Percentiles rank a stretch among this genome's conserved stretches.
These are phyloP conservation scores for Tupaia tana DNA, from an alignment of 2,113 vertebrate genomes.

Conservation along the genomic window DNA sequence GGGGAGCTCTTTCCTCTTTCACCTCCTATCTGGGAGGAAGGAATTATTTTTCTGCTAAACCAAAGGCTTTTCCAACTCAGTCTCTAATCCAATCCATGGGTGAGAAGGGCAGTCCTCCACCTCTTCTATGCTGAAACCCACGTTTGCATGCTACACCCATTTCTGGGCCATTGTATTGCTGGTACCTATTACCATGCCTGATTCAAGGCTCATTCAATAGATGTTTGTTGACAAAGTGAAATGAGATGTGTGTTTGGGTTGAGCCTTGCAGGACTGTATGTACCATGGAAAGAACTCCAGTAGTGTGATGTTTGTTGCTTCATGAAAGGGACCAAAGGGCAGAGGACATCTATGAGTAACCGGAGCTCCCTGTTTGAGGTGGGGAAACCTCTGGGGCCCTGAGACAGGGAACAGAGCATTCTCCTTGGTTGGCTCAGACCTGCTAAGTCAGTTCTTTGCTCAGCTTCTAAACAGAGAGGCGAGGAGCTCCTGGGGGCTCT, in stretches of 20 bases:
- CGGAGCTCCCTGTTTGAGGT: not conserved
- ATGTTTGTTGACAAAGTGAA: not conserved
- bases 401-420: not conserved
- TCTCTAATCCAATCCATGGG: not conserved
- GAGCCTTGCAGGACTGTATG: not conserved
- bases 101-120: not conserved
- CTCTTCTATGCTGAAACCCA: not conserved
- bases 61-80: not conserved
- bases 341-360: not conserved
- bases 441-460: not conserved
- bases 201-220: not conserved
- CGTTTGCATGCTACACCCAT: not conserved
- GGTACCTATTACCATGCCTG: not conserved
- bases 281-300: not conserved
- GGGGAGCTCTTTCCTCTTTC: not conserved
- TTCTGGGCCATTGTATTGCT: not conserved
- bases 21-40: not conserved
- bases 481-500: not conserved
- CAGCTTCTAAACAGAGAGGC: not conserved
- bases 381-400: not conserved
- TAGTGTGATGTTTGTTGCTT: not conserved
- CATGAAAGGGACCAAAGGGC: not conserved
- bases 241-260: not conserved
- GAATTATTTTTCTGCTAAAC: not conserved
- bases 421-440: not conserved